These are phyloP conservation scores for Aleadryas rufinucha DNA, from an alignment of 2,113 vertebrate species.

Conservation along the genomic window DNA sequence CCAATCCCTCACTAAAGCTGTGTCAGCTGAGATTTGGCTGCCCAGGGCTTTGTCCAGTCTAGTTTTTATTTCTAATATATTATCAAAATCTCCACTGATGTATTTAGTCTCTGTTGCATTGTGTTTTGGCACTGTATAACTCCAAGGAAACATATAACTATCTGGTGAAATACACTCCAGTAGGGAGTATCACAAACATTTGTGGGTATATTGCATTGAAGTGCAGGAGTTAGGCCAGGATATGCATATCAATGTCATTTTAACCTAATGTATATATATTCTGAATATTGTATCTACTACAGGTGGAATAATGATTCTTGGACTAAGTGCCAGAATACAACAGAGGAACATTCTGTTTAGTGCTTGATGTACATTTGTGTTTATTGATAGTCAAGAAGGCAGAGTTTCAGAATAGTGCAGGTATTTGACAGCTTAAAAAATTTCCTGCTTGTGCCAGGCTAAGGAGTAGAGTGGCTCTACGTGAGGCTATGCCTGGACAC, in stretches of 20 bases:
- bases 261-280: no score
- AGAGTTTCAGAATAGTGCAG: neutral
- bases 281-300: neutral
- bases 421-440: neutral
- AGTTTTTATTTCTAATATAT: neutral
- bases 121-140: fast-evolving
- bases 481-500: neutral
- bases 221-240: neutral
- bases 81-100: neutral
- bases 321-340: neutral
- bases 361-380: neutral
- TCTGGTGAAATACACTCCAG: neutral
- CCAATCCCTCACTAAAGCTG: neutral
- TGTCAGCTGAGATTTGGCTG: neutral
- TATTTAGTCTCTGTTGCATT: neutral
- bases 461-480: neutral
- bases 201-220: neutral
- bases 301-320: neutral
- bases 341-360: neutral
- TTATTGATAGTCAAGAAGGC: neutral
- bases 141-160: neutral
- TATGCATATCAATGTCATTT: no score
- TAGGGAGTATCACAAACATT: neutral
- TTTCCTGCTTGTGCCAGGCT: neutral
- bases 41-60: neutral